Evolutionary conservation across 2,888 invertebrate species (phyloP), one percentile per base, ranked within the genome.

Genomic region (Lydus trimaculatus): DNA sequence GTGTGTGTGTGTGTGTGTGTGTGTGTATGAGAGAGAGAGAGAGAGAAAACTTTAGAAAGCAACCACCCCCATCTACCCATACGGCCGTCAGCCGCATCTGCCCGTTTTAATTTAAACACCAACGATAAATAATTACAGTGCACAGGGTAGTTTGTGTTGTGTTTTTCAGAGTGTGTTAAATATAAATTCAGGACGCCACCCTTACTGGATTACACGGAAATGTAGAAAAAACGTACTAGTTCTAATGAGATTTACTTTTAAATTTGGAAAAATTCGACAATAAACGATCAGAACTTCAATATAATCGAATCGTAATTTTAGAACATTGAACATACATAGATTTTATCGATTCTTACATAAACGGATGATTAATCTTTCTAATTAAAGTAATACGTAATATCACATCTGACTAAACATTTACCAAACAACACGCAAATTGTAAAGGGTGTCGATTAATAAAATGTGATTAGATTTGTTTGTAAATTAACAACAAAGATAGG

Each of bases 41-140:
- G 20, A 48, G 3, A 20, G 48, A 9, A 20, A 31, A 52, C n/a
- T 31, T 5, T 23, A 28, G 60, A n/a, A 20, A 13, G n/a, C 59
- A 17, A 31, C 63, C 43, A 31, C 43, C 33, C 48, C 23, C 64
- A 64, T 31, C 23, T 31, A 43, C 36, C 58, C 36, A 52, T 31
- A 56, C 64, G 58, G 43, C 76, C 76, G 78, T 78, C 78, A 77
- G 77, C 76, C 77, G 77, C 78, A 78, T 78, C 76, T 79, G 78
- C 78, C 78, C 77, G 77, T 75, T 79, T 77, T 79, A 79, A 78
- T 79, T 79, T 78, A 76, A 79, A 73, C 75, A 73, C 70, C 48
- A 48, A 71, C 72, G 75, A 75, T 78, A 79, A 79, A 77, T 78
- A 79, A 78, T 79, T 78, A 75, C 77, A 72, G 73, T 74, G 73